Evolutionary conservation across 1,140 invertebrate genomes (phyloP).

Genomic region (Tigriopus japonicus): DNA sequence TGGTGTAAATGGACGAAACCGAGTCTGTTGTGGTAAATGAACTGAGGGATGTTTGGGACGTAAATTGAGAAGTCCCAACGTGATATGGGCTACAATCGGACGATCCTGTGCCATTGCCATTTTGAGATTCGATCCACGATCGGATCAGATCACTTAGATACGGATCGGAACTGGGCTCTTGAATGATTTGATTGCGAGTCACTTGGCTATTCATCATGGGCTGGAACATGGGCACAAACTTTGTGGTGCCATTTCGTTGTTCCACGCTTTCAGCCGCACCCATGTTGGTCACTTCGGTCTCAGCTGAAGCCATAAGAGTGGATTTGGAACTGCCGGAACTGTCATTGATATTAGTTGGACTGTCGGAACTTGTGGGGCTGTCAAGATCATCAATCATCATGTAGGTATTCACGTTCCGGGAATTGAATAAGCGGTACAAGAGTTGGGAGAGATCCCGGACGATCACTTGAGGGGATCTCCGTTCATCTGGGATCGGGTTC

Average conservation of each 20-base stretch:
- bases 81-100: background rate
- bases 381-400: constrained; percentile 10
- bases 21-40: background rate
- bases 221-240: background rate
- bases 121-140: background rate
- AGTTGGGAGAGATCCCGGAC: constrained; percentile 5
- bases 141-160: background rate
- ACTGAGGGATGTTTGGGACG: background rate
- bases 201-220: background rate
- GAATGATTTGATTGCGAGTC: background rate
- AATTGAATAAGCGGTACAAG: constrained; percentile 7
- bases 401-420: constrained; percentile 1
- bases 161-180: background rate
- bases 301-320: background rate
- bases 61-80: background rate
- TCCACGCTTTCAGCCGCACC: background rate
- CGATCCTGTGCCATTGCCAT: background rate
- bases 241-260: background rate
- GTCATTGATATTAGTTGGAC: background rate
- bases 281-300: background rate
- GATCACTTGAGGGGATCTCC: constrained; percentile 8
- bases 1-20: background rate
- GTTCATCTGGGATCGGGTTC: background rate
- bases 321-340: background rate
- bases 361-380: background rate